phyloP scores from a whole-genome alignment of 2,113 vertebrate genomes.

The Eurypyga helias region DNA sequence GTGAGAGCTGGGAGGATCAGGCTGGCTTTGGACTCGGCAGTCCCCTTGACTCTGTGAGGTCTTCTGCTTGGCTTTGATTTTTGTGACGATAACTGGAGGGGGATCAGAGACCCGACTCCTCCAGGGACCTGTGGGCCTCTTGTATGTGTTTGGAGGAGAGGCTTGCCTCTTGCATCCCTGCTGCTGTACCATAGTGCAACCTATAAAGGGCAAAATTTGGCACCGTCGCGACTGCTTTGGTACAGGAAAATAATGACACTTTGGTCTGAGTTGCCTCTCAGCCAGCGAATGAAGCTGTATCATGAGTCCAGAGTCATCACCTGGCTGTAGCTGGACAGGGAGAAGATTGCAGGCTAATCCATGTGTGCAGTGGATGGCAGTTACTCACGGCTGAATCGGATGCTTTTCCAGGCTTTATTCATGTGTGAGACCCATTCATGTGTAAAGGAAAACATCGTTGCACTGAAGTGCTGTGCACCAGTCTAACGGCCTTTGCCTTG shows the following conservation, averaged over 20 bases:
- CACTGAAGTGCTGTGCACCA: background rate
- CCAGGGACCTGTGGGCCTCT: rapidly evolving
- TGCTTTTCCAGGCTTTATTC: background rate
- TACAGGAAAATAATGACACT: background rate
- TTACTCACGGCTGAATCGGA: background rate
- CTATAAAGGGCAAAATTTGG: background rate
- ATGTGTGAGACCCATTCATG: background rate
- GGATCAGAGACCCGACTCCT: rapidly evolving
- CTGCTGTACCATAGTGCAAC: background rate
- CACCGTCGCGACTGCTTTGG: background rate
- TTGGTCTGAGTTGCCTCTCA: background rate
- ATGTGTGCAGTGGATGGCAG: rapidly evolving
- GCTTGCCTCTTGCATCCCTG: background rate
- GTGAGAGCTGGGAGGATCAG: background rate
- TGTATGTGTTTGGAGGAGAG: background rate
- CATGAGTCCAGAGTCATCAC: background rate
- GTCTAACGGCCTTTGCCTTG: background rate
- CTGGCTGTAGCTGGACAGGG: background rate
- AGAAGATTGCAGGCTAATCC: background rate
- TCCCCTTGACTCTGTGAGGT: background rate
- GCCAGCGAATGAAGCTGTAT: background rate
- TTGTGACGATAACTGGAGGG: background rate
- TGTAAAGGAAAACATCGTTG: background rate
- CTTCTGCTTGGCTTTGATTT: background rate
- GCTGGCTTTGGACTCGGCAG: background rate